A percentile compares a stretch with the other conserved stretches of the same genome.
phyloP scores from a whole-genome alignment of 2,888 invertebrate genomes.

The Xanthia togata region DNA sequence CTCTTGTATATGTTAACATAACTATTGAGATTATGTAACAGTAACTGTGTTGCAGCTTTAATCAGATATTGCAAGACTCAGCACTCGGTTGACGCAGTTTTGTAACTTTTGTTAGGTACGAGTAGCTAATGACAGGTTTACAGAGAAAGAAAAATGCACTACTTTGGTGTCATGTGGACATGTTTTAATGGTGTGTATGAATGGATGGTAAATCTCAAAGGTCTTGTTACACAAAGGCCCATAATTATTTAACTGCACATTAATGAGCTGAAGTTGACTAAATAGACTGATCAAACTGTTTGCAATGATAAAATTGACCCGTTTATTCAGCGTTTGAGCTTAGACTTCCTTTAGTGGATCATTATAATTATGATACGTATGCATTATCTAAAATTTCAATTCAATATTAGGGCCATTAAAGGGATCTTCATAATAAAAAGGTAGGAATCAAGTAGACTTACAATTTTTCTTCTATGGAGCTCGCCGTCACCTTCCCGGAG shows the following conservation, averaged over 20 bases:
- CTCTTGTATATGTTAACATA: slow-evolving; percentile 50
- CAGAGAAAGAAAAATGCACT: slow-evolving; percentile 40
- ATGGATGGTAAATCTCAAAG: slow-evolving; percentile 17
- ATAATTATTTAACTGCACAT: neutral
- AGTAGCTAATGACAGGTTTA: slow-evolving; percentile 52
- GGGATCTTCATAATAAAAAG: neutral
- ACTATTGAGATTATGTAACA: slow-evolving; percentile 51
- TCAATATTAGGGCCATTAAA: neutral
- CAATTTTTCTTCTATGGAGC: slow-evolving; percentile 86
- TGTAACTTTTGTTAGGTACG: slow-evolving; percentile 52
- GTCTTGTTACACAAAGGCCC: neutral
- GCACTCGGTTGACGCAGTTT: slow-evolving; percentile 42
- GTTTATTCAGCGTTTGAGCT: neutral
- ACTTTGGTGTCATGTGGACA: neutral
- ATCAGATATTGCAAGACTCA: slow-evolving; percentile 55
- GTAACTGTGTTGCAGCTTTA: slow-evolving; percentile 46
- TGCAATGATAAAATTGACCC: neutral
- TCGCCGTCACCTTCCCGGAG: slow-evolving; percentile 76
- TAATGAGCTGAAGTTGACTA: neutral
- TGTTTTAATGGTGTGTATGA: neutral
- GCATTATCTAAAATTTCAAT: no score
- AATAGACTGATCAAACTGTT: neutral
- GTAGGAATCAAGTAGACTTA: slow-evolving; percentile 72
- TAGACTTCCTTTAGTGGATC: neutral
- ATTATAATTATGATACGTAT: neutral